phyloP scores from a whole-genome alignment of 2,113 vertebrate species.

The Clarias magur region DNA sequence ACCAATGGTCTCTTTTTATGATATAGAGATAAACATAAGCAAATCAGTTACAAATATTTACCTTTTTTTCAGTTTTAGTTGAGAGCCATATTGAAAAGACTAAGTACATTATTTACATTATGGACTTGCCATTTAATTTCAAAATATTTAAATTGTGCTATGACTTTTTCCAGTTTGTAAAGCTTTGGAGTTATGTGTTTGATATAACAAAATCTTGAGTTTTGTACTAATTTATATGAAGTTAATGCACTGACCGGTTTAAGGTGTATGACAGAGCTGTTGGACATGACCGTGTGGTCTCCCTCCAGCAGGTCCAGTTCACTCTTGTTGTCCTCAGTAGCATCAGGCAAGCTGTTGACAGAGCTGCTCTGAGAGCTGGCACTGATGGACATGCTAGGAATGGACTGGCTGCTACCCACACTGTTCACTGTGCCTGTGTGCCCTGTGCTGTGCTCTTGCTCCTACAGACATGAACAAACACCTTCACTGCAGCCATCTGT shows the following conservation, averaged over 20 bases:
- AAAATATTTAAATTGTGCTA: neutral
- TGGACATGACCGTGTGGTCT: conserved; percentile 98
- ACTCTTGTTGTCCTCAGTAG: conserved; percentile 92
- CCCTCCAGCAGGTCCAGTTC: conserved; percentile 94
- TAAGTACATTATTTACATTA: neutral
- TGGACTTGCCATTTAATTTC: neutral
- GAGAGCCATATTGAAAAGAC: neutral
- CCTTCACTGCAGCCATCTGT: neutral
- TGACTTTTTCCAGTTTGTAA: neutral
- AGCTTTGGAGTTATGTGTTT: neutral
- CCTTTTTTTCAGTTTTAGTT: neutral
- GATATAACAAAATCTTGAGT: neutral
- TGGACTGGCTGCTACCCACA: conserved; percentile 98
- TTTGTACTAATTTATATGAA: neutral
- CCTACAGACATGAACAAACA: conserved; percentile 69
- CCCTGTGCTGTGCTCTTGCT: conserved; percentile 87
- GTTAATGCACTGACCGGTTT: conserved; percentile 78
- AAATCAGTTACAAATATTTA: neutral
- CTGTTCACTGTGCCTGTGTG: conserved; percentile 96
- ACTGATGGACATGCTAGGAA: conserved; percentile 99
- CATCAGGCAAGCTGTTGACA: conserved; percentile 94
- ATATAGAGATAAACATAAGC: neutral
- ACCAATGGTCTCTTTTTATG: neutral
- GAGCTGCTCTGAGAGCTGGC: conserved; percentile 99
- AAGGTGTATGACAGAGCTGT: conserved; percentile 94